Evolutionary conservation across 2,113 vertebrate species (phyloP).

Genomic region (Melospiza georgiana): DNA sequence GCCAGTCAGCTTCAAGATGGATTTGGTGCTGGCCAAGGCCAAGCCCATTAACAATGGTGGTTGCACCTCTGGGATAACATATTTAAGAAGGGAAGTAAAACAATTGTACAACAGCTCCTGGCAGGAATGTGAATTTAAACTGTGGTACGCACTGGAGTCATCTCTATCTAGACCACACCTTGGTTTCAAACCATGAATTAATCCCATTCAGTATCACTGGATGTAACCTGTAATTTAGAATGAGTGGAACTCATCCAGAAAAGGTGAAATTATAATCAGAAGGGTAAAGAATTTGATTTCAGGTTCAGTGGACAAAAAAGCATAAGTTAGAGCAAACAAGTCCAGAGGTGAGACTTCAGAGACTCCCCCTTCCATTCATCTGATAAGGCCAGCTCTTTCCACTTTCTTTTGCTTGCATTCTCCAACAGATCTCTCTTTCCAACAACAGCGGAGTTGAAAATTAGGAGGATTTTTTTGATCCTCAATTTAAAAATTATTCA

Average conservation of each 20-base stretch:
- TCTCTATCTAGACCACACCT: background rate
- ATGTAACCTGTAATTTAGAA: background rate
- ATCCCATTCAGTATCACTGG: background rate
- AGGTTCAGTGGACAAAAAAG: background rate
- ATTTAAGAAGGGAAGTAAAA: background rate
- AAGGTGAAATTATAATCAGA: background rate
- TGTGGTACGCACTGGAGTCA: background rate
- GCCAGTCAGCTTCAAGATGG: background rate
- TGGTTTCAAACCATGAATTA: background rate
- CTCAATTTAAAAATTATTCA: background rate
- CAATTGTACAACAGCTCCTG: background rate
- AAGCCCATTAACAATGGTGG: background rate
- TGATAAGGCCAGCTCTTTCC: background rate
- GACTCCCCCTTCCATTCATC: background rate
- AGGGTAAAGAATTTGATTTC: background rate
- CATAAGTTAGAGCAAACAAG: background rate
- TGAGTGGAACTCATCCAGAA: background rate
- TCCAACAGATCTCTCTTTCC: background rate
- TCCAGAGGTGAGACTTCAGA: background rate
- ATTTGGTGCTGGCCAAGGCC: background rate
- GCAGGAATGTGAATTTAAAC: background rate
- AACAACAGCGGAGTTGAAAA: background rate
- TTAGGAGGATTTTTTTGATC: background rate
- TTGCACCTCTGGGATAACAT: background rate
- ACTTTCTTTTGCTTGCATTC: background rate